These are phyloP conservation scores for Amazona finschi DNA, from an alignment of 2,797 vertebrate genomes.

Conservation along the genomic window DNA sequence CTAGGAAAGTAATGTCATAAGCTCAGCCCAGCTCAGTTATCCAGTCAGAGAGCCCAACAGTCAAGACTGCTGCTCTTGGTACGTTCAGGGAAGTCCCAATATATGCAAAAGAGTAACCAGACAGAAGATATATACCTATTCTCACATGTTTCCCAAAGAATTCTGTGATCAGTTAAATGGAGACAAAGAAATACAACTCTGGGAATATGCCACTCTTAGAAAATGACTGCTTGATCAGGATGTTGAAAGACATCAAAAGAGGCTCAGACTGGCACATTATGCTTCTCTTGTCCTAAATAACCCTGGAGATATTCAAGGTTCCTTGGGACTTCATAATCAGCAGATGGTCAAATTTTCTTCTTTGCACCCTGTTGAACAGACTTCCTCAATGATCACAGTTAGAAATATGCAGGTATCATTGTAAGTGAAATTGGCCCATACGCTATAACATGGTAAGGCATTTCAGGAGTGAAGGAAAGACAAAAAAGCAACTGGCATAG, in stretches of 20 bases:
- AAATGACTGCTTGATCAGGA: not conserved
- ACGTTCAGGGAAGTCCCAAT: not conserved
- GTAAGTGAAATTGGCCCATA: not conserved
- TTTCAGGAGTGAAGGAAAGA: not conserved
- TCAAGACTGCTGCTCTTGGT: not conserved
- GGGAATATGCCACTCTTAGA: not conserved
- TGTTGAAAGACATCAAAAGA: not conserved
- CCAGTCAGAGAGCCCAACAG: not conserved
- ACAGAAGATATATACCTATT: not conserved
- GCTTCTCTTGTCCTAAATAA: not conserved
- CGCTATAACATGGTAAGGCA: not conserved
- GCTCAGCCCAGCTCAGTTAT: not conserved
- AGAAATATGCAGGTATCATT: not conserved
- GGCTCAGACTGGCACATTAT: not conserved
- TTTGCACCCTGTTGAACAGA: not conserved
- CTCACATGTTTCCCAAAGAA: not conserved
- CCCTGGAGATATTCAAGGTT: not conserved
- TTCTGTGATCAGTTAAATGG: not conserved
- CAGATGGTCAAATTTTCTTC: not conserved
- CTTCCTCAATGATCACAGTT: accelerated
- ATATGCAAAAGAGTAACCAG: not conserved
- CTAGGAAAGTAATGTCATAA: not conserved
- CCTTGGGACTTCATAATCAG: not conserved
- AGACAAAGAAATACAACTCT: not conserved
- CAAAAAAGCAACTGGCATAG: not conserved